phyloP scores from a whole-genome alignment of 2,888 invertebrate species.

The Ochropleura leucogaster region DNA sequence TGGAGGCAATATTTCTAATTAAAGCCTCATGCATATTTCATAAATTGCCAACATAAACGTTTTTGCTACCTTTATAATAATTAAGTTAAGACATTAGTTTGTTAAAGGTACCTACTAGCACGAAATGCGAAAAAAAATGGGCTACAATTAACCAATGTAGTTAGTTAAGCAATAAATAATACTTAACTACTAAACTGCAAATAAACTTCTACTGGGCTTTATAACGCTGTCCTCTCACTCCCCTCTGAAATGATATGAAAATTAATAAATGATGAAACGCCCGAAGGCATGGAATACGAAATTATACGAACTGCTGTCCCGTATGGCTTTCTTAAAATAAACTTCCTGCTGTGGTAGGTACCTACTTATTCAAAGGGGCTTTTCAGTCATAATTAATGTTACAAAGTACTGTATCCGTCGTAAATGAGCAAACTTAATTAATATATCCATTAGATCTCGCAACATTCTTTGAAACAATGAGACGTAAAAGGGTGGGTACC shows the following conservation, averaged over 20 bases:
- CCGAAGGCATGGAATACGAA: constrained; percentile 69
- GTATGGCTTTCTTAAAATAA: constrained; percentile 68
- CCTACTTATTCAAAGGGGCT: constrained; percentile 68
- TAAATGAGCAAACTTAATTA: constrained; percentile 82
- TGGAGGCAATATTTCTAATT: constrained; percentile 3
- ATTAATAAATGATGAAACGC: constrained; percentile 76
- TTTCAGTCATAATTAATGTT: constrained; percentile 73
- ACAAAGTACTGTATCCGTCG: constrained; percentile 69
- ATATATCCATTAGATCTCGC: constrained; percentile 78
- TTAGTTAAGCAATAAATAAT: neutral
- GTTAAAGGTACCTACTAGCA: neutral
- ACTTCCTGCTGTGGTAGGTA: constrained; percentile 57
- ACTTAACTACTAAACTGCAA: constrained; percentile 48
- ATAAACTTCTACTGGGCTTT: constrained; percentile 66
- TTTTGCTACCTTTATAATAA: neutral
- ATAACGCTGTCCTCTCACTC: constrained; percentile 59
- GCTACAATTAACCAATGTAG: neutral
- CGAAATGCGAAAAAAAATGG: constrained; percentile 15
- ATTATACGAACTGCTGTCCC: constrained; percentile 56
- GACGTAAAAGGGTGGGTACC: constrained; percentile 72
- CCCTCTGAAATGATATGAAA: constrained; percentile 70
- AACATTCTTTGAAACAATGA: constrained; percentile 80
- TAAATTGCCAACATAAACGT: constrained; percentile 17
- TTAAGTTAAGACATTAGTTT: neutral
- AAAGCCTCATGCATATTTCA: constrained; percentile 19